These are phyloP conservation scores for Bombus waltoni DNA, from an alignment of 1,140 invertebrate genomes.

Conservation along the genomic window DNA sequence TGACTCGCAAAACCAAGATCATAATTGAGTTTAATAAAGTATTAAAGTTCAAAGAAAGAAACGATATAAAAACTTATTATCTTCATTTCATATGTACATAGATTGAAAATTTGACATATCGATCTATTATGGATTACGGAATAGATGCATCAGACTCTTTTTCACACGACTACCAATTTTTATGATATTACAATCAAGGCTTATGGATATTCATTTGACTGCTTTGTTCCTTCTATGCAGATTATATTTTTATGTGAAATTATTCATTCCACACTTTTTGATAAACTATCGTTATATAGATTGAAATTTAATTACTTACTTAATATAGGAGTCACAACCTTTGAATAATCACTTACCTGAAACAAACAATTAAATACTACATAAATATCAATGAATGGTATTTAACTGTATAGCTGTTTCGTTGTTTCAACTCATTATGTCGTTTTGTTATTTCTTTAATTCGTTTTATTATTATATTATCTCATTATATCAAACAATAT, in stretches of 20 bases:
- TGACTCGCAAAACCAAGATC: not conserved
- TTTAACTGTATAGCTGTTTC: not conserved
- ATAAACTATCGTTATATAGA: no score
- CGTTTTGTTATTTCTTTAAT: no score
- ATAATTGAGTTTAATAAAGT: not conserved
- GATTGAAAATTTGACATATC: not conserved
- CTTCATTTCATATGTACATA: not conserved
- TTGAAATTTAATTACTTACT: constrained; percentile 47
- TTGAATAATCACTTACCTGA: constrained; percentile 55
- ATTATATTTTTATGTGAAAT: not conserved
- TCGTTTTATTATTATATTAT: no score
- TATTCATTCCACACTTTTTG: not conserved
- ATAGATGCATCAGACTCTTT: not conserved
- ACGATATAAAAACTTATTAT: not conserved
- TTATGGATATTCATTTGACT: not conserved
- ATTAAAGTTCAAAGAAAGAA: not conserved
- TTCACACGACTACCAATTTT: not conserved
- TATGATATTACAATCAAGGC: not conserved
- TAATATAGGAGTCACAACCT: not conserved
- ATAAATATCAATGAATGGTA: not conserved
- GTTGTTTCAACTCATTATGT: not conserved
- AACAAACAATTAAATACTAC: constrained; percentile 42
- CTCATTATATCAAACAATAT: no score
- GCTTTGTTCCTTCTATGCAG: not conserved
- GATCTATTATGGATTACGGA: no score